Evolutionary conservation across 2,888 invertebrate genomes (phyloP).

Genomic region (Euproctis similis): DNA sequence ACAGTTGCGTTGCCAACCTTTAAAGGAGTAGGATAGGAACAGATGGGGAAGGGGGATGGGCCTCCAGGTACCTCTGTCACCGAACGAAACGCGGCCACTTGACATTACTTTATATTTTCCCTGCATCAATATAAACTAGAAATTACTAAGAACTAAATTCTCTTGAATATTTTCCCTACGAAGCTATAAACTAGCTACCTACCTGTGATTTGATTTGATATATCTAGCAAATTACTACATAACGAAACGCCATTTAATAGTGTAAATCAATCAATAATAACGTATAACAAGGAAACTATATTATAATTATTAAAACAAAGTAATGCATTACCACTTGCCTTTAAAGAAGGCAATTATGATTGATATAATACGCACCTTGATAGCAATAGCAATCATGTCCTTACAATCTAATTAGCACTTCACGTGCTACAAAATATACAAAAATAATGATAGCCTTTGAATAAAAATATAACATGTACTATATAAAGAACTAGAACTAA

Average conservation of each 20-base stretch:
- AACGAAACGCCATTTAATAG: constrained; percentile 29
- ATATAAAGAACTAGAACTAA: too few species aligned
- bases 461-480: too few species aligned
- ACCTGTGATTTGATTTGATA: constrained; percentile 20
- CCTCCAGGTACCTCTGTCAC: too few species aligned
- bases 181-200: too few species aligned
- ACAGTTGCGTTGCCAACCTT: too few species aligned
- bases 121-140: constrained; percentile 36
- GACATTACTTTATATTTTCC: too few species aligned
- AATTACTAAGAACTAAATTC: constrained; percentile 25
- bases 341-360: constrained; percentile 25
- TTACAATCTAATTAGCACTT: constrained; percentile 23
- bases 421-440: constrained; percentile 24
- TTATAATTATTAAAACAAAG: constrained; percentile 23
- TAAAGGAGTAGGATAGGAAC: too few species aligned
- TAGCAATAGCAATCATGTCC: constrained; percentile 24
- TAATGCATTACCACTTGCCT: constrained; percentile 24
- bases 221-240: constrained; percentile 33
- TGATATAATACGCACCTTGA: constrained; percentile 23
- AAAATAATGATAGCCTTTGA: constrained; percentile 24
- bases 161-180: constrained; percentile 2
- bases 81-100: too few species aligned
- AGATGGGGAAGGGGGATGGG: too few species aligned
- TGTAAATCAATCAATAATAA: constrained; percentile 34
- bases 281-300: constrained; percentile 22